Conservation (phyloP, 2,797 vertebrate species). For the Enteromius afrohamiltoni region DNA sequence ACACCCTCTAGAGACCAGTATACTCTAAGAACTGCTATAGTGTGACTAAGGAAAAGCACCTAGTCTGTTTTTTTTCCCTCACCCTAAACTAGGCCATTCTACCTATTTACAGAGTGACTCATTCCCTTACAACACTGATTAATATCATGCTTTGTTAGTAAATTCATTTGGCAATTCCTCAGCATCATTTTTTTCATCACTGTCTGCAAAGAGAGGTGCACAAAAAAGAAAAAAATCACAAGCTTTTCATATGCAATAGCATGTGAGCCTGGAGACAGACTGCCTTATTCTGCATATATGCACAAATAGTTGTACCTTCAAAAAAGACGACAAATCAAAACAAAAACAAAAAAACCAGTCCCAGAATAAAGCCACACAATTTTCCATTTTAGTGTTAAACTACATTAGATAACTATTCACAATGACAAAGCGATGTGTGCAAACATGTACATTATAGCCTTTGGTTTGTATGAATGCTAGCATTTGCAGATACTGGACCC, state of each 20-base stretch:
- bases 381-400: constrained; percentile 65
- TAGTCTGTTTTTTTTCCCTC: neutral
- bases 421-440: constrained; percentile 56
- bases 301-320: constrained; percentile 51
- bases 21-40: constrained; percentile 7
- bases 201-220: constrained; percentile 34
- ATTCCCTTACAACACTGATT: constrained; percentile 22
- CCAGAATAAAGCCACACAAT: constrained; percentile 43
- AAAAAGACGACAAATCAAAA: constrained; percentile 8
- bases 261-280: constrained; percentile 21
- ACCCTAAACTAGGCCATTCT: neutral
- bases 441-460: constrained; percentile 59
- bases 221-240: neutral
- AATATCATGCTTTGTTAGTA: constrained; percentile 6
- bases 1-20: constrained; percentile 10
- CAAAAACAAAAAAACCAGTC: constrained; percentile 3
- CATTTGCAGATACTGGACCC: constrained; percentile 20
- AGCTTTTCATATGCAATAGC: constrained; percentile 22
- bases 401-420: constrained; percentile 58
- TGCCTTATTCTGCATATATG: constrained; percentile 16
- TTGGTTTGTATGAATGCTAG: constrained; percentile 59
- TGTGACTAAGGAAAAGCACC: neutral
- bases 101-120: constrained; percentile 13
- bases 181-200: constrained; percentile 18
- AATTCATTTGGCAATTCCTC: constrained; percentile 25